Base-by-base conservation (phyloP, 2,113 vertebrate species). In the Entomyzon cyanotis region DNA sequence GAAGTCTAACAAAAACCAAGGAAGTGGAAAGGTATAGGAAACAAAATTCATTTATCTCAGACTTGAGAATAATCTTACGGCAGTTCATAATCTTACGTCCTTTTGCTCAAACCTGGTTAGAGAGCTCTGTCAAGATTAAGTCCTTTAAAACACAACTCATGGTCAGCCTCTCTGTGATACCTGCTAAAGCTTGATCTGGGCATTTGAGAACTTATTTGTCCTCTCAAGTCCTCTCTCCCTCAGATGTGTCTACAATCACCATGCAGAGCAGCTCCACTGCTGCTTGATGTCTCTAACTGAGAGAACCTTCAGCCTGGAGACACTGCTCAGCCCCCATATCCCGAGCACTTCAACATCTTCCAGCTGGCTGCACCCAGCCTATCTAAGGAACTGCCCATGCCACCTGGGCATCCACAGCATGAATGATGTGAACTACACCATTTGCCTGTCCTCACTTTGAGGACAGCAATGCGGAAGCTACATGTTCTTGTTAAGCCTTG, bases 361-460 rank as follows among this genome's bases (percentile, higher is more conserved):
- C 63, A 83, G 5, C 5, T n/a, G 30, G 18, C 44, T 89, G 44
- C 27, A 64, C 6, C 21, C 46, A 63, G 12, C 20, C 11, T 44
- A 7, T 11, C 18, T n/a, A 27, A 81, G 33, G 35, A 3, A 5
- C 4, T 6, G 5, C 2, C 18, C 30, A 7, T 63, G 59, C 47
- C 33, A 21, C 19, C 17, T 0, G 0, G 47, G 39, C 33, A 74
- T 10, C 15, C 10, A 25, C 1, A 30, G 30, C 17, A 20, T 27
- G 15, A 15, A 20, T 7, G 39, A 39, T 39, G 39, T 39, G 1
- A 67, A 15, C 15, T 23, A 14, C 2, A 4, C 12, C 3, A 2
- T 41, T 74, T 81, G 4, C 15, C 28, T 76, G 19, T 59, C 9
- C 16, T 62, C 33, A 31, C 20, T 58, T 30, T 15, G 46, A 53